Percentiles rank a stretch among this genome's conserved stretches.
Evolutionary conservation across 2,113 vertebrate species (phyloP).

Genomic region (Ovis canadensis): DNA sequence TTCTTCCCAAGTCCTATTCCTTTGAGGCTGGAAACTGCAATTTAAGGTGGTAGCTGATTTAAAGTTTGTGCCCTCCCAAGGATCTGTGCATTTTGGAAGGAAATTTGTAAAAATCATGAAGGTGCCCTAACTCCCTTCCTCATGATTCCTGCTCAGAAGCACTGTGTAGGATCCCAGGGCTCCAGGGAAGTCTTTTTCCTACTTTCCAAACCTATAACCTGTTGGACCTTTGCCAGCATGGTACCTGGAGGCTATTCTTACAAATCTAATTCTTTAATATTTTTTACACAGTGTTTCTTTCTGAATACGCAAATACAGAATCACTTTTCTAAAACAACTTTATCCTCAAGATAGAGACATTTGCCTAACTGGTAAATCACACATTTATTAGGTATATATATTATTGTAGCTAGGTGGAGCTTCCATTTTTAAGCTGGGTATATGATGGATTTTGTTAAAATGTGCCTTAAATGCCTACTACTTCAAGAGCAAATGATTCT

Average conservation of each 20-base stretch:
- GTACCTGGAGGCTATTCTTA: background rate
- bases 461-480: constrained; percentile 71
- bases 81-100: background rate
- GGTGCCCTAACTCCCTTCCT: background rate
- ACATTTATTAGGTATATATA: background rate
- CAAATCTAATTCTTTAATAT: constrained; percentile 4
- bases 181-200: background rate
- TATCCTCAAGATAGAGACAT: constrained; percentile 16
- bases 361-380: background rate
- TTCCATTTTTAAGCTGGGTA: constrained; percentile 54
- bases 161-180: background rate
- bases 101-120: constrained; percentile 26
- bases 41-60: background rate
- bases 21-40: background rate
- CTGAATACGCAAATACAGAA: background rate
- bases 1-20: background rate
- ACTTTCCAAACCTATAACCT: background rate
- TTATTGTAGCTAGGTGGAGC: constrained; percentile 1
- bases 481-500: constrained; percentile 53
- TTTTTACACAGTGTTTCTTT: constrained; percentile 45
- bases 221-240: constrained; percentile 6
- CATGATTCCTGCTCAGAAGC: background rate
- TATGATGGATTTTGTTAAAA: constrained; percentile 57
- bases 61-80: background rate
- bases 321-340: constrained; percentile 40